A percentile compares a stretch with the other conserved stretches of the same genome.
phyloP scores from a whole-genome alignment of 2,888 invertebrate genomes.

The Cosmorhoe ocellata region DNA sequence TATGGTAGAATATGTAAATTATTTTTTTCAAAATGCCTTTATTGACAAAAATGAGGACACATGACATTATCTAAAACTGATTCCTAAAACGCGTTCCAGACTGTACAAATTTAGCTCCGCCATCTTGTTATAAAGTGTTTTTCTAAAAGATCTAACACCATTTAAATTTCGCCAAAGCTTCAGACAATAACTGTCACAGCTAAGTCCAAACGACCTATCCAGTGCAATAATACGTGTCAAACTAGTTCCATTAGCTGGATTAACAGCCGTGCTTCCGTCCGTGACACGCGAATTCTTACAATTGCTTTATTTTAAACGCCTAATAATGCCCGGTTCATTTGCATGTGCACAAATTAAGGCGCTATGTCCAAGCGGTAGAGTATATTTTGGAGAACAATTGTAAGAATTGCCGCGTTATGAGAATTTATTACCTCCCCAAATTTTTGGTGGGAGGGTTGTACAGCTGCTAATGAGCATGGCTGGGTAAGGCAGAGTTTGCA shows the following conservation, averaged over 20 bases:
- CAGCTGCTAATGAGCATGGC: constrained; percentile 7
- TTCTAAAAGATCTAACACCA: no score
- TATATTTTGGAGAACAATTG: constrained; percentile 7
- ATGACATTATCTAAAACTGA: no score
- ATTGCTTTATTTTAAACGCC: constrained; percentile 10
- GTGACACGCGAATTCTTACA: constrained; percentile 9
- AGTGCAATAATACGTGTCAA: constrained; percentile 5
- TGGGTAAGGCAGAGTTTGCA: background rate
- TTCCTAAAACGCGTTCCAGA: no score
- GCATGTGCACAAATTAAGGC: constrained; percentile 1
- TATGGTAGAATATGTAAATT: no score
- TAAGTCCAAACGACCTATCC: background rate
- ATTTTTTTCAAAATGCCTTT: no score
- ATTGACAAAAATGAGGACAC: no score
- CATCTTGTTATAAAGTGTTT: no score
- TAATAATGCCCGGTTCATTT: background rate
- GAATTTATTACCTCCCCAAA: constrained; percentile 12
- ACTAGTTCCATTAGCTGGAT: constrained; percentile 8
- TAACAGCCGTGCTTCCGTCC: constrained; percentile 10
- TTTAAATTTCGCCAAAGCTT: no score
- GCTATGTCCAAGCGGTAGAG: background rate
- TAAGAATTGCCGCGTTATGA: constrained; percentile 8
- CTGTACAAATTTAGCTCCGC: no score
- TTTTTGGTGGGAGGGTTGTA: constrained; percentile 12
- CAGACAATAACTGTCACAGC: background rate